Evolutionary conservation across 2,888 invertebrate genomes (phyloP), one percentile per base, ranked within the genome.

Genomic region (Drosophila lacicola): DNA sequence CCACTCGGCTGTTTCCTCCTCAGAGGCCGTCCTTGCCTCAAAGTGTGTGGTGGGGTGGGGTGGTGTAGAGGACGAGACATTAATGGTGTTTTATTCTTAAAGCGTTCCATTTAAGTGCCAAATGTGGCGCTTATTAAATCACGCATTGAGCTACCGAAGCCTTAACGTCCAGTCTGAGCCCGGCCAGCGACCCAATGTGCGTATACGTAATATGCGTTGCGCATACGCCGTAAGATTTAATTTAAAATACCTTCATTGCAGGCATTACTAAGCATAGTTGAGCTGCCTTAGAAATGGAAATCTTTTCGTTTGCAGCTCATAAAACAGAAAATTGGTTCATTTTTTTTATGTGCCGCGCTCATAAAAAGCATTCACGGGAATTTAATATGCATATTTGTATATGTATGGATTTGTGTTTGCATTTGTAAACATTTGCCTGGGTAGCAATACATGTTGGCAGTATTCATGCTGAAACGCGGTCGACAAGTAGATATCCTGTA

Each of bases 111-210:
- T 57, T 51, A 63, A 56, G 55, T 51, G 51, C 10, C 39, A 58
- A 68, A 58, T 58, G 41, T 51, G 46, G n/a, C 41, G 74, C 60
- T 79, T 60, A 79, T 69, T 75, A 29, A 75, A 75, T 75, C 50
- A 61, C 39, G 33, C 39, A 19, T 25, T 34, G 3, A 42, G 41
- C 51, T 10, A 19, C 37, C n/a, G n/a, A 45, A 13, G 45, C 50
- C 5, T 39, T 44, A 29, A 41, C n/a, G 34, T 41, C 37, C 17
- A 42, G 9, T 9, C 37, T 36, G 53, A 46, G 33, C 45, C 8
- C 44, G 25, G 25, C 25, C 37, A 21, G 6, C 25, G 25, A 29
- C 37, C 49, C 4, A 41, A n/a, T 21, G 11, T 42, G 47, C 64
- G 82, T 63, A 68, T 78, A 50, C 70, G 67, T 70, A 58, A 70